Base-by-base conservation (phyloP, 2,113 vertebrate species). In the Planiliza haematocheilus region DNA sequence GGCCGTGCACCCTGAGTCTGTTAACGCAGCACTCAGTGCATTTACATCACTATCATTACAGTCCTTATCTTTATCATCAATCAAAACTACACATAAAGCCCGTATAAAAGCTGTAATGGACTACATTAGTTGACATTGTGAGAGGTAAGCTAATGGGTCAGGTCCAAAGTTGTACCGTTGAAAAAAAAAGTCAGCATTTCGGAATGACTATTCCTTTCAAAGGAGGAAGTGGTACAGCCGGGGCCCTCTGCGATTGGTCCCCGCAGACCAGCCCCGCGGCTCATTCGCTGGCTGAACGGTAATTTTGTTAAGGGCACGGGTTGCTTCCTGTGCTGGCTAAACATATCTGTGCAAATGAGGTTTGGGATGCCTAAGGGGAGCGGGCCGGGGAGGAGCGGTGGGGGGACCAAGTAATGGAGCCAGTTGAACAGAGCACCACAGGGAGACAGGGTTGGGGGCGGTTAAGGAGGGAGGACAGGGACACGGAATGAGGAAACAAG, bases 281-380 rank as follows among this genome's bases (percentile, higher is more conserved):
- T 84, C 88, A 91, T 91, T 92, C 83, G 89, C 82, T 90, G 81
- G 85, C 89, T 83, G 80, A 79, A 86, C 79, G 8, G 75, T 93
- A 92, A 93, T 92, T 89, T 86, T 86, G 89, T 93, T 93, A 91
- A 89, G 82, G 86, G 88, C 88, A 86, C 2, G 89, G 89, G 89
- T 88, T 90, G 90, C 90, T 92, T 92, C 91, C 92, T 93, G 91
- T 91, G 89, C 89, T 90, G 89, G 92, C 85, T 91, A 91, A 92
- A 93, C 91, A 93, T 91, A 88, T 92, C 88, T 92, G 90, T 89
- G 86, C 88, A 92, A 93, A 92, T 90, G 88, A 91, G 84, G 92
- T 92, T 91, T 91, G 74, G 79, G 81, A 86, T 82, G 88, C 91
- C 91, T 89, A 78, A 73, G 90, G 92, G 90, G 59, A 84, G 76